Percentiles rank a stretch among this genome's conserved stretches.
Conservation (phyloP, 2,113 vertebrate genomes). For the Xiphorhynchus elegans region DNA sequence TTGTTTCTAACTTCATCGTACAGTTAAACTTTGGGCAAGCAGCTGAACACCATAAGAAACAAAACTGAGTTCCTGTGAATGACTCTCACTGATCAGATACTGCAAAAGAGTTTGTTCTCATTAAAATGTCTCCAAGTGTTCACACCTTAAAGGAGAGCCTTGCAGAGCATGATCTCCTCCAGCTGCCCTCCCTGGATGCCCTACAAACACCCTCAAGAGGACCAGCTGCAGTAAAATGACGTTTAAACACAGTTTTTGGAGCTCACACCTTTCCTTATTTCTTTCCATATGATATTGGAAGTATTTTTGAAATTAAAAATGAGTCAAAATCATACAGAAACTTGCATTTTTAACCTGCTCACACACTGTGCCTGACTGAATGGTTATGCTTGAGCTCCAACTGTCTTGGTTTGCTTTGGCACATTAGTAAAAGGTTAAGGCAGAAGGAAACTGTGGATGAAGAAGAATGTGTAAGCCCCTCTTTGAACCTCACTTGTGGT, state of each 20-base stretch:
- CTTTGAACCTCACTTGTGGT: neutral
- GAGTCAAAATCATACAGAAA: neutral
- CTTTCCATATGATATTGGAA: neutral
- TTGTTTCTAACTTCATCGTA: neutral
- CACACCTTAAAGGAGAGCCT: neutral
- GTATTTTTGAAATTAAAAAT: neutral
- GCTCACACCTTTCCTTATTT: neutral
- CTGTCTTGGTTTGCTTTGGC: neutral
- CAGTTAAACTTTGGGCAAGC: neutral
- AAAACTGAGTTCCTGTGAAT: neutral
- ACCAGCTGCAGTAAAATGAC: neutral
- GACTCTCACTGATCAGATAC: neutral
- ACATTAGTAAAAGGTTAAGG: neutral
- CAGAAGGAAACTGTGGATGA: neutral
- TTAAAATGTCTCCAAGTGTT: neutral
- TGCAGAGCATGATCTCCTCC: neutral
- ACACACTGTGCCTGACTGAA: neutral
- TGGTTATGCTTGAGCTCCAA: neutral
- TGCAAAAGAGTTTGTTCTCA: neutral
- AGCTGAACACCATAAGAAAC: neutral
- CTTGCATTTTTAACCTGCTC: neutral
- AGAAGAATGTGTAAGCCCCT: fast-evolving
- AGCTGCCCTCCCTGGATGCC: neutral
- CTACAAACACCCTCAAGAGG: neutral
- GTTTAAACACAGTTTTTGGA: neutral